A percentile compares a stretch with the other conserved stretches of the same genome.
phyloP scores from a whole-genome alignment of 2,113 vertebrate species.

The Otis tarda region DNA sequence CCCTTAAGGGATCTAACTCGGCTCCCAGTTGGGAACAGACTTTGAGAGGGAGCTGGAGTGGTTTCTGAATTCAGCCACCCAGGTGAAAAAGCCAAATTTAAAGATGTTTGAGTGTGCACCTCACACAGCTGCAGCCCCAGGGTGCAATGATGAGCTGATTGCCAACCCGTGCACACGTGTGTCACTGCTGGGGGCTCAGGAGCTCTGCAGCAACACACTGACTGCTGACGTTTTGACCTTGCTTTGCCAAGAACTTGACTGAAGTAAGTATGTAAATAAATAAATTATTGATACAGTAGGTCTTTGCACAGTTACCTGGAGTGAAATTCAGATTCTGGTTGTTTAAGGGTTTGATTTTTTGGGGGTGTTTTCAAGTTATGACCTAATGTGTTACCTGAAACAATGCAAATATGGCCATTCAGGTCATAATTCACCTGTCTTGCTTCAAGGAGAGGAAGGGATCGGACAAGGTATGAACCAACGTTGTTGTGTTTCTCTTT shows the following conservation, averaged over 20 bases:
- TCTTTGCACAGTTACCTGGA: background rate
- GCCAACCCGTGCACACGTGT: accelerated
- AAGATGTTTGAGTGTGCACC: background rate
- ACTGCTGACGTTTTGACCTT: background rate
- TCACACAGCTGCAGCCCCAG: background rate
- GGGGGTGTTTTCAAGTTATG: background rate
- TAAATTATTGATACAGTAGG: background rate
- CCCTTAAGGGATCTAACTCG: constrained; percentile 7
- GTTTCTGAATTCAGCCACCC: background rate
- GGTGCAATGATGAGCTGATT: background rate
- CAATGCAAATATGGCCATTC: background rate
- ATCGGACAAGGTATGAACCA: background rate
- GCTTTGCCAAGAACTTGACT: background rate
- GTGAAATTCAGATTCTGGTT: background rate
- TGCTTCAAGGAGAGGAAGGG: background rate
- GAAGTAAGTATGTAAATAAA: background rate
- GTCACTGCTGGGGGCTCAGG: background rate
- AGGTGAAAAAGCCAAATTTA: background rate
- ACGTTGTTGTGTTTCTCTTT: accelerated
- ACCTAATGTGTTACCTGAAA: background rate
- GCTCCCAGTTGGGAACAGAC: background rate
- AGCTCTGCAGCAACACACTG: background rate
- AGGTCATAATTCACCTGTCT: accelerated
- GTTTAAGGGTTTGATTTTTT: background rate
- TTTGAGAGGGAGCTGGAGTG: background rate